phyloP scores from a whole-genome alignment of 2,888 invertebrate genomes.

The Polyommatus iphigenia region DNA sequence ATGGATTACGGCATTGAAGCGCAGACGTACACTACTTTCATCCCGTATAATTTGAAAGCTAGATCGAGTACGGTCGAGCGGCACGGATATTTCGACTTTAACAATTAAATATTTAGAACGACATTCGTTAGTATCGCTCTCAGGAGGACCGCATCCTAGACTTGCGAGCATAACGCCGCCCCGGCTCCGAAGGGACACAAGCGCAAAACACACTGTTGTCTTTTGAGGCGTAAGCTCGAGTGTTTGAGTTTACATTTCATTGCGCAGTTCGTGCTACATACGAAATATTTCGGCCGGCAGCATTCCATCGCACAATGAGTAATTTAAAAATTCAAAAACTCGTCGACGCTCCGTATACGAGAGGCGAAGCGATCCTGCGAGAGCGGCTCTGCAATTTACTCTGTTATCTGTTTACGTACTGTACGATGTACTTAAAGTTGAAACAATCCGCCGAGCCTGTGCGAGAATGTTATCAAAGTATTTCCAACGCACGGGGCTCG shows the following conservation, averaged over 20 bases:
- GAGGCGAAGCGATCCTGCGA: conserved; percentile 71
- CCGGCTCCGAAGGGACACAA: conserved; percentile 53
- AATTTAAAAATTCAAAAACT: conserved; percentile 82
- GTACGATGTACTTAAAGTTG: conserved; percentile 43
- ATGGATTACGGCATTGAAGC: conserved; percentile 54
- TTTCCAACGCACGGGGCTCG: not conserved
- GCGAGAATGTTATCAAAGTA: conserved; percentile 18
- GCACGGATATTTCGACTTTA: conserved; percentile 69
- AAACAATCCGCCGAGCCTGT: conserved; percentile 37
- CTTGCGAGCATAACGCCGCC: conserved; percentile 57
- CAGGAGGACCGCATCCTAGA: conserved; percentile 69
- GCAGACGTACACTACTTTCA: conserved; percentile 63
- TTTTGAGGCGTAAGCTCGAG: conserved; percentile 60
- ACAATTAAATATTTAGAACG: conserved; percentile 74
- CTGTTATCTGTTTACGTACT: conserved; percentile 68
- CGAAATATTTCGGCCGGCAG: conserved; percentile 58
- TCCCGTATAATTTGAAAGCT: conserved; percentile 55
- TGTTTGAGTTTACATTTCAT: conserved; percentile 66
- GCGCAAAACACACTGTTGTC: conserved; percentile 47
- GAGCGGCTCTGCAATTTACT: conserved; percentile 73
- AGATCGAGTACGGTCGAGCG: conserved; percentile 56
- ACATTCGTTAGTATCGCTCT: conserved; percentile 74
- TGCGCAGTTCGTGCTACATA: conserved; percentile 50
- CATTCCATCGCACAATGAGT: conserved; percentile 80
- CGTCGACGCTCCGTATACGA: conserved; percentile 70